These are phyloP conservation scores for Caenorhabditis sp. DNA, from an alignment of 2,888 invertebrate genomes.

Conservation along the genomic window DNA sequence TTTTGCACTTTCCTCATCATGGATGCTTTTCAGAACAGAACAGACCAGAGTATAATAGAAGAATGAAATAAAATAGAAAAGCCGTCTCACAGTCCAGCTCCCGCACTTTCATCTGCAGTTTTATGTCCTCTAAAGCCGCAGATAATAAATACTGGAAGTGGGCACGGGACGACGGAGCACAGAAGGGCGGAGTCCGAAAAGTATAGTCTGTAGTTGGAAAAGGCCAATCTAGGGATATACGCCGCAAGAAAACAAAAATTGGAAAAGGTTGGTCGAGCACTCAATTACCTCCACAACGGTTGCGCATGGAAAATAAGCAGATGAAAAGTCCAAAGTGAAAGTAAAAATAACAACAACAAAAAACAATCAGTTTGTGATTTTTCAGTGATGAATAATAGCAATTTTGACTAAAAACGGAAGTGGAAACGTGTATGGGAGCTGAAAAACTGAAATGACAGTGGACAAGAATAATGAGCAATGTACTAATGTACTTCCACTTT, in stretches of 20 bases:
- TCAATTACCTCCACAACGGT: conserved; percentile 14
- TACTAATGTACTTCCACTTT: too few species aligned
- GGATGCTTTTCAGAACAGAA: too few species aligned
- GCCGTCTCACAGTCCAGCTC: not conserved
- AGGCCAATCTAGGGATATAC: not conserved
- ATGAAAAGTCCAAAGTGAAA: conserved; percentile 8
- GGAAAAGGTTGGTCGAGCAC: not conserved
- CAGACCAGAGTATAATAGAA: too few species aligned
- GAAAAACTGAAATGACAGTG: too few species aligned
- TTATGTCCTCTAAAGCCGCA: not conserved
- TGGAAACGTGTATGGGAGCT: too few species aligned
- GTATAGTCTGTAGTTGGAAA: not conserved
- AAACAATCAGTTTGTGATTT: too few species aligned
- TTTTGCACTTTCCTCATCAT: not conserved
- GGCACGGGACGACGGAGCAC: not conserved
- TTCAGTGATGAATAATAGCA: too few species aligned
- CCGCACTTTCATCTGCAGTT: not conserved
- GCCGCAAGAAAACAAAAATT: not conserved
- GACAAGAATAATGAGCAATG: too few species aligned
- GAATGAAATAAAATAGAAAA: not conserved
- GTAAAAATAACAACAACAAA: too few species aligned
- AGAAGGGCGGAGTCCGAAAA: not conserved
- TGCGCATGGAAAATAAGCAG: conserved; percentile 6
- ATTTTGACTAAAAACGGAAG: too few species aligned
- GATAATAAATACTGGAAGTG: not conserved